Conservation (phyloP, 2,797 vertebrate species). For the Microtus obscurus region DNA sequence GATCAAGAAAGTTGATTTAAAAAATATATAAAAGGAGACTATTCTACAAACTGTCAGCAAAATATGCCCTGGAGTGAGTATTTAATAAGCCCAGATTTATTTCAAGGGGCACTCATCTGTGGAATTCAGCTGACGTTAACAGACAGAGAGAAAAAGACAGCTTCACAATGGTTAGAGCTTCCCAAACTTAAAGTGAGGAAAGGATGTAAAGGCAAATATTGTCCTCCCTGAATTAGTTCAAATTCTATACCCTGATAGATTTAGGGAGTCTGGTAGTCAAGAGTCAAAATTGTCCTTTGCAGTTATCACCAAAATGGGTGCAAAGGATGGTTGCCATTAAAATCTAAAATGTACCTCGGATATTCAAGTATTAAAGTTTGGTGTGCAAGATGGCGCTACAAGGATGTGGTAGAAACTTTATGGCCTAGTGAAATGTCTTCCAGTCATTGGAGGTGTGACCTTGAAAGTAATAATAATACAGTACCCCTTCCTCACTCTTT, state of each 20-base stretch:
- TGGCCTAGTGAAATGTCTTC: neutral
- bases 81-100: slow-evolving; percentile 55
- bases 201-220: neutral
- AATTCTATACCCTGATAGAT: neutral
- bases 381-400: neutral
- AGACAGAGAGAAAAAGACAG: neutral
- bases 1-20: slow-evolving; percentile 69
- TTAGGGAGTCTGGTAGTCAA: neutral
- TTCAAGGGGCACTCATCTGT: slow-evolving; percentile 58
- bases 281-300: slow-evolving; percentile 12
- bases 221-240: neutral
- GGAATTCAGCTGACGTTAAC: slow-evolving; percentile 36
- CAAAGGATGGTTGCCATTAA: neutral
- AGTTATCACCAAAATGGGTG: neutral
- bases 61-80: slow-evolving; percentile 47
- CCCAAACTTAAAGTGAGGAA: slow-evolving; percentile 41
- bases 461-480: neutral
- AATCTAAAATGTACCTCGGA: neutral
- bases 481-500: neutral
- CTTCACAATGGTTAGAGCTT: slow-evolving; percentile 40
- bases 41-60: slow-evolving; percentile 29
- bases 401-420: neutral
- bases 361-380: neutral
- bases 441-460: neutral
- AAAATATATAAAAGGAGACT: slow-evolving; percentile 68